Evolutionary conservation across 2,888 invertebrate genomes (phyloP).

Genomic region (Hirtodrosophila trivittata): DNA sequence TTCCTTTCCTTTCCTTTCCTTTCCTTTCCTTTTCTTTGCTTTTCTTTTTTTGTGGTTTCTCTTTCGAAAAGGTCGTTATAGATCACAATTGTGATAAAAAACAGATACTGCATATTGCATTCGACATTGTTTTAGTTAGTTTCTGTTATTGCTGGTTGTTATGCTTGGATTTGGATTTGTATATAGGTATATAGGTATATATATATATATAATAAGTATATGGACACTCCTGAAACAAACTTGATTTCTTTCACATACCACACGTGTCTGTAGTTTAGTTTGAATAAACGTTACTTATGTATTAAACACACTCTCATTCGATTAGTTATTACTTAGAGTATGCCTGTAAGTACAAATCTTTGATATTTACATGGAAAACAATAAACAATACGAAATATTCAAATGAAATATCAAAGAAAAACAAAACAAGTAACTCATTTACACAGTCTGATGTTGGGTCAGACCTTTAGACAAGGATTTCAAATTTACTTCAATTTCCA

Average conservation of each 20-base stretch:
- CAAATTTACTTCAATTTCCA: neutral
- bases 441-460: slow-evolving; percentile 34
- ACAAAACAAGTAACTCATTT: slow-evolving; percentile 18
- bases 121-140: slow-evolving; percentile 51
- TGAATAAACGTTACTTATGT: slow-evolving; percentile 41
- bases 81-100: slow-evolving; percentile 69
- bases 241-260: slow-evolving; percentile 53
- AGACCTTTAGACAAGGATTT: neutral
- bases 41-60: slow-evolving; percentile 31
- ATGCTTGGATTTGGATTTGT: slow-evolving; percentile 12
- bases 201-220: no score
- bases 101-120: slow-evolving; percentile 60
- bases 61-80: slow-evolving; percentile 64
- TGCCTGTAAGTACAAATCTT: slow-evolving; percentile 65
- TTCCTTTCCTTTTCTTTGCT: no score
- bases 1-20: no score
- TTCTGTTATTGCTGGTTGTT: slow-evolving; percentile 32
- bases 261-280: slow-evolving; percentile 46
- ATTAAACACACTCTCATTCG: slow-evolving; percentile 36
- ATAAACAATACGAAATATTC: slow-evolving; percentile 16
- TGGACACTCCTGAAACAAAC: slow-evolving; percentile 53
- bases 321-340: slow-evolving; percentile 38
- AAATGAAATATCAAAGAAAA: no score
- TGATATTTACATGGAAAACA: slow-evolving; percentile 55
- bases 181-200: no score